Evolutionary conservation across 2,797 vertebrate genomes (phyloP), one percentile per base, ranked within the genome.

Genomic region (Mareca strepera): DNA sequence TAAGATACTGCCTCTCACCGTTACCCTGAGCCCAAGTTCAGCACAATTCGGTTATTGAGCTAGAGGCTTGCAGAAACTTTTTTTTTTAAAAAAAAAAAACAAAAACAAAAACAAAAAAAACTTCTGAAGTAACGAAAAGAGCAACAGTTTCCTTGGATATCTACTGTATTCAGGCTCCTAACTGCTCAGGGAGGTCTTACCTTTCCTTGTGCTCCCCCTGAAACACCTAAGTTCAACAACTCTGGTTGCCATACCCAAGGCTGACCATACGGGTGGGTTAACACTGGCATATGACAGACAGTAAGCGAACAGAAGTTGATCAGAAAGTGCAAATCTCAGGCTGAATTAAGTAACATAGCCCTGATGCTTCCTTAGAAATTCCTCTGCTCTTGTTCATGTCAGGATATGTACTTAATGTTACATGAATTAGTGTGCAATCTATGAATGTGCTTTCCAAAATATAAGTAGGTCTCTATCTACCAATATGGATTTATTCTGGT

Each of bases 281-380:
- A 12, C 0, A 0, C 4, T 44, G 63, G 23, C 7, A 4, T 9
- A 37, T 29, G 50, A 26, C 50, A 52, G 55, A 12, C 26, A 17
- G 17, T 39, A 43, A 46, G 14, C 0, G 1, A 35, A 23, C 31
- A 31, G 18, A 21, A 9, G 0, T 0, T 73, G 41, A n/a, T 76
- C 29, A 59, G 56, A 43, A 86, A 80, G 17, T 17, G 21, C 39
- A 88, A 41, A 14, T 35, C 12, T 64, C 26, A n/a, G 48, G 39
- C 0, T 14, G 7, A 83, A 91, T 67, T 60, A 1, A 44, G 35
- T n/a, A 1, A 39, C 12, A 12, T 0, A 39, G 11, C 22, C 28
- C 70, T 79, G 74, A 53, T 4, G 6, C 46, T 21, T 20, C 35
- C 59, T 44, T 55, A 18, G 3, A 44, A 63, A 63, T 66, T 12